A percentile compares a stretch with the other conserved stretches of the same genome.
Evolutionary conservation across 2,888 invertebrate genomes (phyloP).

Genomic region (Macrosoma leucophasiata): DNA sequence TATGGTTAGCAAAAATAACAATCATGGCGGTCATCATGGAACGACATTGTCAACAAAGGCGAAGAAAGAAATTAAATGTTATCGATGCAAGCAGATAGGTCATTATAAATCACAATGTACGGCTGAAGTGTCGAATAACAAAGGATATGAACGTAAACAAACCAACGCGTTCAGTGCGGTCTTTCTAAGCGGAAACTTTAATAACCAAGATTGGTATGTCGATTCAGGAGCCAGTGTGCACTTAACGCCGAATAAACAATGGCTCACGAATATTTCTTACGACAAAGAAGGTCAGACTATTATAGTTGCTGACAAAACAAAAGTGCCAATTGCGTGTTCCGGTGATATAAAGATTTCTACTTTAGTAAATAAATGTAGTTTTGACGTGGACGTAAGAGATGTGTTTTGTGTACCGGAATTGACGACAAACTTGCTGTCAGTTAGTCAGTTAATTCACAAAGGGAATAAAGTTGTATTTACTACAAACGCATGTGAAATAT

Average conservation of each 20-base stretch:
- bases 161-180: slow-evolving; percentile 6
- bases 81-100: slow-evolving; percentile 12
- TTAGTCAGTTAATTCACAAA: slow-evolving; percentile 19
- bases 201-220: slow-evolving; percentile 23
- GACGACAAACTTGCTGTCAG: slow-evolving; percentile 23
- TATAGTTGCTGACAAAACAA: slow-evolving; percentile 25
- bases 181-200: slow-evolving; percentile 20
- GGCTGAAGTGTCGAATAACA: background rate
- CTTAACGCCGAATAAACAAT: slow-evolving; percentile 18
- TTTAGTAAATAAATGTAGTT: background rate
- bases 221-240: slow-evolving; percentile 24
- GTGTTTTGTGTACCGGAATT: slow-evolving; percentile 27
- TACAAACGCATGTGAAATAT: slow-evolving; percentile 4
- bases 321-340: slow-evolving; percentile 19
- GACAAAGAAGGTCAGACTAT: slow-evolving; percentile 19
- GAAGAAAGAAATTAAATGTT: slow-evolving; percentile 12
- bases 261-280: slow-evolving; percentile 19
- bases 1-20: background rate
- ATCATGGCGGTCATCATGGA: background rate
- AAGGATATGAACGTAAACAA: slow-evolving; percentile 1
- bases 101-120: slow-evolving; percentile 11
- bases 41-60: background rate
- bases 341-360: slow-evolving; percentile 4
- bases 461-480: slow-evolving; percentile 17
- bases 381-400: slow-evolving; percentile 16